These are phyloP conservation scores for Enteromius radiatus DNA, from an alignment of 2,797 vertebrate species.

Conservation along the genomic window DNA sequence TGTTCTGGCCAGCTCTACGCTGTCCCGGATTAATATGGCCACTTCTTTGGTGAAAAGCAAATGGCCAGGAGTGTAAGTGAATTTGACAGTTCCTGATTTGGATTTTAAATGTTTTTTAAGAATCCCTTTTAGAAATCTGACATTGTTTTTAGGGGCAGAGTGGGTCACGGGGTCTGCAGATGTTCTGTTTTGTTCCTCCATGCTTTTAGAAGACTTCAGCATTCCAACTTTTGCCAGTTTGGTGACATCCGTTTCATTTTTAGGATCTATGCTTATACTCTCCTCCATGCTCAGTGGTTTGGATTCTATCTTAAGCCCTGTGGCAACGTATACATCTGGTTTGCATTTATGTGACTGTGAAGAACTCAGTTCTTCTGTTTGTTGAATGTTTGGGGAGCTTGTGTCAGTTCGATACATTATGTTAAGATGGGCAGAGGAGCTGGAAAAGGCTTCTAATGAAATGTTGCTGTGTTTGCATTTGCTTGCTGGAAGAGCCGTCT, in stretches of 20 bases:
- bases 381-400: slow-evolving; percentile 49
- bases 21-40: slow-evolving; percentile 83
- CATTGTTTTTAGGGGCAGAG: slow-evolving; percentile 62
- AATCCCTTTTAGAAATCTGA: slow-evolving; percentile 83
- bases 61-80: slow-evolving; percentile 64
- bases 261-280: slow-evolving; percentile 56
- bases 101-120: slow-evolving; percentile 87
- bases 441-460: slow-evolving; percentile 61
- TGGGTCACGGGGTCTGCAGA: slow-evolving; percentile 54
- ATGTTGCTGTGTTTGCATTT: slow-evolving; percentile 64
- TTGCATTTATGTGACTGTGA: slow-evolving; percentile 66
- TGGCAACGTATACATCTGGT: slow-evolving; percentile 51
- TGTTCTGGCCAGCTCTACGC: slow-evolving; percentile 83
- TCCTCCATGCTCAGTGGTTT: slow-evolving; percentile 64
- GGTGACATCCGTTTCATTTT: slow-evolving; percentile 64
- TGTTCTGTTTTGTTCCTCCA: slow-evolving; percentile 58
- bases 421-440: slow-evolving; percentile 65
- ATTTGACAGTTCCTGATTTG: slow-evolving; percentile 61
- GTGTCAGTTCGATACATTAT: slow-evolving; percentile 52
- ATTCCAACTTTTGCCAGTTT: slow-evolving; percentile 45
- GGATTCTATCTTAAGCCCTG: slow-evolving; percentile 67
- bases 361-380: slow-evolving; percentile 54
- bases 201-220: slow-evolving; percentile 58
- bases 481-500: slow-evolving; percentile 69
- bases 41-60: slow-evolving; percentile 74